phyloP scores from a whole-genome alignment of 2,888 invertebrate genomes.

The Omphaloscelis lunosa region DNA sequence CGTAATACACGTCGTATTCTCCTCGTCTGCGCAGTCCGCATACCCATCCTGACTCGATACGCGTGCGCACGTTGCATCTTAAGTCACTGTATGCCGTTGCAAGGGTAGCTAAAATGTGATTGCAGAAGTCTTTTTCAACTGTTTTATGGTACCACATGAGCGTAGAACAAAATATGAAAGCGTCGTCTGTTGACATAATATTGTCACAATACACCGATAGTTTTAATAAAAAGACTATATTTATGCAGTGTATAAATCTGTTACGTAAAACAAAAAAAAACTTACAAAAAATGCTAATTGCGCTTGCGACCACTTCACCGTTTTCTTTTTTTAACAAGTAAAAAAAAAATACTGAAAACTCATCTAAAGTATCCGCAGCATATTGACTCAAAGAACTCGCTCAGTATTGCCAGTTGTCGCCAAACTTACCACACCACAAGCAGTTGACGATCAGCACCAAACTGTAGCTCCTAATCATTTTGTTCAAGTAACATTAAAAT shows the following conservation, averaged over 20 bases:
- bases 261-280: too few species aligned
- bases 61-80: constrained; percentile 51
- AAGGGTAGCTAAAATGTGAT: not conserved
- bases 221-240: not conserved
- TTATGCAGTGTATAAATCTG: not conserved
- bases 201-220: not conserved
- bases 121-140: not conserved
- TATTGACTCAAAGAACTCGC: not conserved
- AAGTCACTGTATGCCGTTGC: constrained; percentile 13
- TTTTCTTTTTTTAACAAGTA: not conserved
- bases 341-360: not conserved
- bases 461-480: constrained; percentile 27
- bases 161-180: not conserved
- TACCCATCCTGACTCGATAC: constrained; percentile 54
- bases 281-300: not conserved
- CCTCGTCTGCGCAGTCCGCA: constrained; percentile 56
- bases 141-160: not conserved
- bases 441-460: constrained; percentile 8
- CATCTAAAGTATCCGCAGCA: not conserved
- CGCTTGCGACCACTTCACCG: not conserved
- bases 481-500: constrained; percentile 5
- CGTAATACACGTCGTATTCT: constrained; percentile 54
- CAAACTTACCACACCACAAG: constrained; percentile 43
- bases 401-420: not conserved
- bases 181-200: not conserved